Base-by-base conservation (phyloP, 1,140 invertebrate genomes). In the Trypoxylus dichotomus region DNA sequence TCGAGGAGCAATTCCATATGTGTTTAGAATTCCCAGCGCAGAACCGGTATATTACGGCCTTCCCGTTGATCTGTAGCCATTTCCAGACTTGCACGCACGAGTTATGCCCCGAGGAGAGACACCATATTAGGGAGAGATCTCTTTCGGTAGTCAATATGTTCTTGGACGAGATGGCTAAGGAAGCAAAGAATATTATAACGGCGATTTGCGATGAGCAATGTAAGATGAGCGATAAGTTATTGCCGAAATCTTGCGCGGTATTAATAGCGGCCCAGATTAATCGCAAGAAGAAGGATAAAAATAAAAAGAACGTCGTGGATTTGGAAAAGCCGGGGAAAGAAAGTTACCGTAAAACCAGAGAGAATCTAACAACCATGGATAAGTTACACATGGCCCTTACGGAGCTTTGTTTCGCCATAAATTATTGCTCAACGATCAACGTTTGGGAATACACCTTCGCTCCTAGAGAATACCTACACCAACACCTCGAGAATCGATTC, bases 371-470 rank as follows among this genome's bases (percentile, higher is more conserved):
- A 10, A 98, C 96, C 24, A 98, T 99, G 97, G 98, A 99, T 85
- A 99, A 99, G 87, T 87, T 99, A 24, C 97, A 99, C 84, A 99
- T 99, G 97, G 97, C 98, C 0, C 86, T 99, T 21, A 99, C 97
- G 3, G 98, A 99, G 88, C 88, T 99, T 1, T 99, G 97, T 85
- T 98, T 92, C 88, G 97, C 97, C 25, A 96, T 99, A 42, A 99
- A 99, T 87, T 98, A 98, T 85, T 97, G 95, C 85, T 93, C 95
- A 25, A 97, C 96, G 19, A 97, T 99, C 21, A 96, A 96, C 85
- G 97, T 99, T 13, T 99, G 97, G 96, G 97, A 99, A 81, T 99
- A 99, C 84, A 98, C 97, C 1, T 99, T 99, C 89, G 96, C 97
- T 0, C 98, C 98, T 0, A 89, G 97, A 25, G 98, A 99, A 87